Conservation (phyloP, 1,140 invertebrate species). For the Steinernema feltiae region DNA sequence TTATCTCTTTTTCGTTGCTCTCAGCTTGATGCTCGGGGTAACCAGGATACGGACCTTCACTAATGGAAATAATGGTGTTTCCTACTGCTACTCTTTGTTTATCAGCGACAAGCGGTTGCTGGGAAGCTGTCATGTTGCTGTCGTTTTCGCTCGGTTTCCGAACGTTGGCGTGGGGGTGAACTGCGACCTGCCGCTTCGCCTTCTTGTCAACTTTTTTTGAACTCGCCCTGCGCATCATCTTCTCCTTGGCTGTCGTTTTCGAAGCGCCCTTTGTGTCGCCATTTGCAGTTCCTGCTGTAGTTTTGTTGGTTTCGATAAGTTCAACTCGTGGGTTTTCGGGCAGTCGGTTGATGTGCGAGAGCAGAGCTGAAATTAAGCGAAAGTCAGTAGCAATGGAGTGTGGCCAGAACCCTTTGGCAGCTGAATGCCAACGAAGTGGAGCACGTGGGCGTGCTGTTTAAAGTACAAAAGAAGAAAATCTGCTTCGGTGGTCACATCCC, state of each 20-base stretch:
- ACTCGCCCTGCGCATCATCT: slow-evolving; percentile 4
- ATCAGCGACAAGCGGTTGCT: not conserved
- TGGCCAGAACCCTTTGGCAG: not conserved
- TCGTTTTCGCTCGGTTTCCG: not conserved
- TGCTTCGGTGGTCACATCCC: slow-evolving; percentile 28
- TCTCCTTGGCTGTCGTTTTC: not conserved
- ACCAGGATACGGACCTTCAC: not conserved
- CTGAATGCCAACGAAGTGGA: slow-evolving; percentile 25
- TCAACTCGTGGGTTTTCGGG: slow-evolving; percentile 28
- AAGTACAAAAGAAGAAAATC: slow-evolving; percentile 36
- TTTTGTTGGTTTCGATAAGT: not conserved
- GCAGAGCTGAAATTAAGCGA: slow-evolving; percentile 24
- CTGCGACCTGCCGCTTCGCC: not conserved
- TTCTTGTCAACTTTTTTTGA: slow-evolving; percentile 2
- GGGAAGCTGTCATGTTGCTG: not conserved
- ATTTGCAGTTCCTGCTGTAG: slow-evolving; percentile 17
- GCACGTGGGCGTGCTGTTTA: slow-evolving; percentile 26
- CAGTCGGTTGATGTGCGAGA: slow-evolving; percentile 34
- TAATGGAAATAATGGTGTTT: not conserved
- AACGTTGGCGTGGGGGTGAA: not conserved
- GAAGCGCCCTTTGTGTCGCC: not conserved
- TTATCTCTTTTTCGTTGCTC: not conserved
- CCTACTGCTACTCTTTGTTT: not conserved
- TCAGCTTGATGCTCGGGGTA: not conserved
- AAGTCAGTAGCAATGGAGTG: slow-evolving; percentile 10